Evolutionary conservation across 2,888 invertebrate genomes (phyloP).

Genomic region (Lasioglossum villosulum): DNA sequence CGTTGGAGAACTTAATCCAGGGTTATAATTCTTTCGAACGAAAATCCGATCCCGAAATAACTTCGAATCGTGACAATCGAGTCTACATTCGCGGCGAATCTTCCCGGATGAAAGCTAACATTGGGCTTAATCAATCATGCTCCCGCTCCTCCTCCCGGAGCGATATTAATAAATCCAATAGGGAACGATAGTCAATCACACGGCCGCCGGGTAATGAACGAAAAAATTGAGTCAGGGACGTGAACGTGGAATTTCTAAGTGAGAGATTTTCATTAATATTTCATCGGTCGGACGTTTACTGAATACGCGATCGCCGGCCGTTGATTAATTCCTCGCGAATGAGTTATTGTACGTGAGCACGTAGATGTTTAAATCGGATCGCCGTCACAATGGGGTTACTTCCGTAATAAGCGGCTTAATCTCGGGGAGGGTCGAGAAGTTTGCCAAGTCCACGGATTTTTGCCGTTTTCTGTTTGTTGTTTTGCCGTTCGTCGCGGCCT

Average conservation of each 20-base stretch:
- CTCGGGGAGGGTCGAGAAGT: constrained; percentile 43
- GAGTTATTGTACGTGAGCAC: constrained; percentile 43
- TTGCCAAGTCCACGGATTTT: constrained; percentile 49
- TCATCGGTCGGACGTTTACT: constrained; percentile 25
- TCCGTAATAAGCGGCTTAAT: constrained; percentile 56
- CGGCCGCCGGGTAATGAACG: not conserved
- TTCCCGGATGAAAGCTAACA: not conserved
- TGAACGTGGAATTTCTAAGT: not conserved
- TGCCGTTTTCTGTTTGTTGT: constrained; percentile 30
- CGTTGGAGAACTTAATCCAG: not conserved
- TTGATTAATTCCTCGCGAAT: constrained; percentile 48
- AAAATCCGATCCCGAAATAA: not conserved
- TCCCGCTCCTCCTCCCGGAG: not conserved
- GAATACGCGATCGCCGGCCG: constrained; percentile 26
- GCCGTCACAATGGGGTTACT: constrained; percentile 39
- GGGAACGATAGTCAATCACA: constrained; percentile 14
- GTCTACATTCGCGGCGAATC: not conserved
- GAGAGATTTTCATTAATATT: constrained; percentile 36
- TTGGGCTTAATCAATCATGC: constrained; percentile 2
- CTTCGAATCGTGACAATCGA: not conserved
- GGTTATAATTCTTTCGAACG: not conserved
- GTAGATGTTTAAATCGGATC: constrained; percentile 51
- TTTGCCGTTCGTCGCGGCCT: constrained; percentile 8
- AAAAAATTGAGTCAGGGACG: constrained; percentile 3
- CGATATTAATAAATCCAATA: constrained; percentile 14